Evolutionary conservation across 2,888 invertebrate genomes (phyloP).

Genomic region (Matsumyia berberina): DNA sequence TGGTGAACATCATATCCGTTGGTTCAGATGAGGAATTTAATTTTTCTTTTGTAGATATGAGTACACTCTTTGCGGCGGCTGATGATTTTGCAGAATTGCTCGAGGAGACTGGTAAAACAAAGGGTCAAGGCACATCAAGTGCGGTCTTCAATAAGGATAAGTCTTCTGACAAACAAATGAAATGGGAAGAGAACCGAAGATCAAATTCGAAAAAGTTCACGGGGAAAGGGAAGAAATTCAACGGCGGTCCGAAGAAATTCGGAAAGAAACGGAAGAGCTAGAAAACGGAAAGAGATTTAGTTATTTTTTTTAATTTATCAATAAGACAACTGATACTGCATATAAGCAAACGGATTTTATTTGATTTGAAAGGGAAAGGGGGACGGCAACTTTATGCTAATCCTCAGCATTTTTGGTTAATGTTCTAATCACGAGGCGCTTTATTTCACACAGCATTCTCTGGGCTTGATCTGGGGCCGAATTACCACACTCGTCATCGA

Average conservation of each 20-base stretch:
- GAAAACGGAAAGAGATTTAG: too few relatives aligned
- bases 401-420: too few relatives aligned
- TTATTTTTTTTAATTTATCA: background rate
- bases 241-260: constrained; percentile 50
- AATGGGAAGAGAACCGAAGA: constrained; percentile 91
- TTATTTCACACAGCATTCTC: too few relatives aligned
- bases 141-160: constrained; percentile 91
- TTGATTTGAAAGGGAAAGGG: too few relatives aligned
- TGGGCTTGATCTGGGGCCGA: too few relatives aligned
- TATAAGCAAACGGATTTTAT: background rate
- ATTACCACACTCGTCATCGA: too few relatives aligned
- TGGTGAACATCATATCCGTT: background rate
- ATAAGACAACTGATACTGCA: background rate
- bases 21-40: background rate
- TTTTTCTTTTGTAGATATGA: constrained; percentile 84
- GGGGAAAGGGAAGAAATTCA: constrained; percentile 77
- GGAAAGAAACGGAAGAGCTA: constrained; percentile 68
- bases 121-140: constrained; percentile 88
- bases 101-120: constrained; percentile 91
- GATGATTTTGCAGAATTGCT: constrained; percentile 95
- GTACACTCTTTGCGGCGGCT: constrained; percentile 91
- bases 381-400: too few relatives aligned
- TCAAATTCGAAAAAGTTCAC: constrained; percentile 81
- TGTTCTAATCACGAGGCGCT: too few relatives aligned
- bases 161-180: constrained; percentile 90